Conservation (phyloP, 2,797 vertebrate genomes). For the Enteromius unitaeniatus region DNA sequence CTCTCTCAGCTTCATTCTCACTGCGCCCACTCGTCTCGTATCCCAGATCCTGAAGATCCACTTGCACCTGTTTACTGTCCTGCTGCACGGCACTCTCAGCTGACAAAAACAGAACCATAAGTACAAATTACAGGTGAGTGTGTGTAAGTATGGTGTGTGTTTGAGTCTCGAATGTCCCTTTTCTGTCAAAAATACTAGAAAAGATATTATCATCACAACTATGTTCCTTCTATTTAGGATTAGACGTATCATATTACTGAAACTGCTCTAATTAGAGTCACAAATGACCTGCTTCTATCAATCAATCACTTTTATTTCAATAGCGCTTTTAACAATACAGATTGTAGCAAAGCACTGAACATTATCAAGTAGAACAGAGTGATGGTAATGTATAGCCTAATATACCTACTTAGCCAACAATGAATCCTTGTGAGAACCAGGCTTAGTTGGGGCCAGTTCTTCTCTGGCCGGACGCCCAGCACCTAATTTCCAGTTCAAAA, state of each 20-base stretch:
- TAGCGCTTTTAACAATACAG: too few relatives aligned
- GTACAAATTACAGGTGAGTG: background rate
- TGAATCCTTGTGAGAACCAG: too few relatives aligned
- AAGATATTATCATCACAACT: background rate
- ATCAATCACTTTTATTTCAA: too few relatives aligned
- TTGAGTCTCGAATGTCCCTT: conserved; percentile 44
- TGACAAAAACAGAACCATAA: conserved; percentile 61
- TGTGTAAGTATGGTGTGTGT: background rate
- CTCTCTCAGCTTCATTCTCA: conserved; percentile 93
- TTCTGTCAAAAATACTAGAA: background rate
- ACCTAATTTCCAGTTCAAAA: too few relatives aligned
- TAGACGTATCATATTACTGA: background rate
- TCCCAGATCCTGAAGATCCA: conserved; percentile 96
- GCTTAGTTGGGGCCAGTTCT: too few relatives aligned
- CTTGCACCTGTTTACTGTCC: conserved; percentile 93
- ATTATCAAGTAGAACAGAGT: too few relatives aligned
- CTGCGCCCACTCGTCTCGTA: conserved; percentile 97
- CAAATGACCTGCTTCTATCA: background rate
- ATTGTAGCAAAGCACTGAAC: too few relatives aligned
- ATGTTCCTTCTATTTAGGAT: background rate
- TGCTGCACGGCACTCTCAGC: conserved; percentile 87
- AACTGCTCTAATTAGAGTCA: background rate
- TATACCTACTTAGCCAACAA: too few relatives aligned
- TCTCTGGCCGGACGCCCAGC: too few relatives aligned
- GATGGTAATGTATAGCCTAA: too few relatives aligned